Conservation (phyloP, 2,113 vertebrate species). For the Tinamus guttatus region DNA sequence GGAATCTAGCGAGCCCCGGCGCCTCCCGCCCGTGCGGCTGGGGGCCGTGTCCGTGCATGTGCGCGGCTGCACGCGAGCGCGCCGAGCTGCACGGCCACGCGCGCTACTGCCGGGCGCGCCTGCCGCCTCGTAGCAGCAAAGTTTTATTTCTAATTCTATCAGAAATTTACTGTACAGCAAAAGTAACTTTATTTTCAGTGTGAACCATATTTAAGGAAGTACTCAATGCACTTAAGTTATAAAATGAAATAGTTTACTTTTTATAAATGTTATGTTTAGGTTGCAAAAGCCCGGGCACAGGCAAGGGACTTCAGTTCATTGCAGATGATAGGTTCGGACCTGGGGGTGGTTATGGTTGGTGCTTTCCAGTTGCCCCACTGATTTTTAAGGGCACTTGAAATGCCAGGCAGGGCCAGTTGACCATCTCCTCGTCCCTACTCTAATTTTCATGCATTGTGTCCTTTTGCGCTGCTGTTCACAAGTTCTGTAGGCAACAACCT, state of each 20-base stretch:
- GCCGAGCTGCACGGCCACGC: background rate
- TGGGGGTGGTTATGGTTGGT: background rate
- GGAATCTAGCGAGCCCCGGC: slow-evolving; percentile 63
- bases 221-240: slow-evolving; percentile 86
- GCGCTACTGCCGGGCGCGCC: background rate
- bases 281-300: slow-evolving; percentile 57
- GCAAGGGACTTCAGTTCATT: slow-evolving; percentile 21
- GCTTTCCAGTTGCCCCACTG: slow-evolving; percentile 35
- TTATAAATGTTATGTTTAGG: slow-evolving; percentile 78
- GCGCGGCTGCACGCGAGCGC: background rate
- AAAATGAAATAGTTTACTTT: slow-evolving; percentile 81
- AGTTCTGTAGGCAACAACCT: slow-evolving; percentile 37
- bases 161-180: slow-evolving; percentile 79
- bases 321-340: background rate
- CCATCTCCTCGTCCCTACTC: slow-evolving; percentile 26
- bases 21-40: background rate
- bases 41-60: slow-evolving; percentile 1
- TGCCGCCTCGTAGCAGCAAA: slow-evolving; percentile 71
- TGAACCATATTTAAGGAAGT: slow-evolving; percentile 87
- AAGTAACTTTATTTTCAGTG: slow-evolving; percentile 82
- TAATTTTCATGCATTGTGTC: slow-evolving; percentile 65
- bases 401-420: background rate
- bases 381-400: slow-evolving; percentile 1
- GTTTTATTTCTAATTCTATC: slow-evolving; percentile 78
- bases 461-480: slow-evolving; percentile 74